A percentile compares a stretch with the other conserved stretches of the same genome.
phyloP scores from a whole-genome alignment of 2,797 vertebrate species.

The Rhincodon typus region DNA sequence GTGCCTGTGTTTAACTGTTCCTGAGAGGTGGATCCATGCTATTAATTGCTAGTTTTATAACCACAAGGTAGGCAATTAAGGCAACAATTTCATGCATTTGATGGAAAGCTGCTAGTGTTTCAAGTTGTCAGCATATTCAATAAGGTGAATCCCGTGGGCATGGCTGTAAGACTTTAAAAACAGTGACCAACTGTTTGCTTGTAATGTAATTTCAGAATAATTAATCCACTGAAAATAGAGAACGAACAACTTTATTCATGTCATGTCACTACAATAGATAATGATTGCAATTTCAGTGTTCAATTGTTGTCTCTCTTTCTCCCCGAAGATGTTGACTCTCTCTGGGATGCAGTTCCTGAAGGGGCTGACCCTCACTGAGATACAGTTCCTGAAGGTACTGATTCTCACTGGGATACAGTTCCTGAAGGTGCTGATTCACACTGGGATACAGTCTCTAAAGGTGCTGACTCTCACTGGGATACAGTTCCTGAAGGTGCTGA shows the following conservation, averaged over 20 bases:
- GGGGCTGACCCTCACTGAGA: background rate
- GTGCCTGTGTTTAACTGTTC: background rate
- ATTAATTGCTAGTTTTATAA: background rate
- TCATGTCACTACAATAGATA: too few species aligned
- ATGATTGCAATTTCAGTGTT: background rate
- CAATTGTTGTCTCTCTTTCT: too few species aligned
- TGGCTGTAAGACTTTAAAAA: background rate
- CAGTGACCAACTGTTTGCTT: background rate
- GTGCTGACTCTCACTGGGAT: background rate
- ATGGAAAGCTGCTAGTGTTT: background rate
- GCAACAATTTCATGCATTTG: background rate
- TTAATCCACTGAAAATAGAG: background rate
- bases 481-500: background rate
- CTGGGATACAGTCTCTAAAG: background rate
- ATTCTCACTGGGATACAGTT: background rate
- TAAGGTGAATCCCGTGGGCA: background rate
- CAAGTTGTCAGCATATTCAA: background rate
- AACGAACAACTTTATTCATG: too few species aligned
- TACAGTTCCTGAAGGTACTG: background rate
- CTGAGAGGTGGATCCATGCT: background rate
- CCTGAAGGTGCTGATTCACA: background rate
- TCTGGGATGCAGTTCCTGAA: background rate
- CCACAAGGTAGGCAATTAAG: background rate
- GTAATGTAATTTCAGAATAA: background rate
- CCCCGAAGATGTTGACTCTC: background rate